phyloP scores from a whole-genome alignment of 2,113 vertebrate genomes.

The Notechis scutatus region DNA sequence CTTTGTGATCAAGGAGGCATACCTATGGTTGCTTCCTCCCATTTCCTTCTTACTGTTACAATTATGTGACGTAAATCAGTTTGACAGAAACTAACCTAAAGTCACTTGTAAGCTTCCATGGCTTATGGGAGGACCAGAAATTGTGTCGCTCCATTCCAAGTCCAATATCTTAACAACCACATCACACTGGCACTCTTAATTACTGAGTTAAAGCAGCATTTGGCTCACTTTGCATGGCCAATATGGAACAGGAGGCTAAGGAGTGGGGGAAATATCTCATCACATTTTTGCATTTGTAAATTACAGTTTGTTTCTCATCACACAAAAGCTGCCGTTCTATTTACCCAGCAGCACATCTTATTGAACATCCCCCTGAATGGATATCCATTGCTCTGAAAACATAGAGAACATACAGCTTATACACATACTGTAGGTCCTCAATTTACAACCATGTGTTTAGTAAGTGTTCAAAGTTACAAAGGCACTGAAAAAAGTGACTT shows the following conservation, averaged over 20 bases:
- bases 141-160: neutral
- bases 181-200: neutral
- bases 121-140: neutral
- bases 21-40: neutral
- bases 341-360: neutral
- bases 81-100: neutral
- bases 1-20: neutral
- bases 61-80: neutral
- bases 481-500: neutral
- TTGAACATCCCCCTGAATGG: neutral
- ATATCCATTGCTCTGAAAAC: neutral
- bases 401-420: neutral
- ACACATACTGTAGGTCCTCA: neutral
- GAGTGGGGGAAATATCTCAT: neutral
- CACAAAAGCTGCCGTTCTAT: neutral
- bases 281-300: neutral
- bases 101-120: neutral
- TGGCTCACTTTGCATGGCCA: neutral
- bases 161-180: neutral
- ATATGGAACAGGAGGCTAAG: neutral
- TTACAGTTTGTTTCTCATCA: neutral
- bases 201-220: neutral
- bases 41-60: neutral
- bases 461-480: neutral
- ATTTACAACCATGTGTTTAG: neutral